phyloP scores from a whole-genome alignment of 2,113 vertebrate genomes.

The Psittacus erithacus region DNA sequence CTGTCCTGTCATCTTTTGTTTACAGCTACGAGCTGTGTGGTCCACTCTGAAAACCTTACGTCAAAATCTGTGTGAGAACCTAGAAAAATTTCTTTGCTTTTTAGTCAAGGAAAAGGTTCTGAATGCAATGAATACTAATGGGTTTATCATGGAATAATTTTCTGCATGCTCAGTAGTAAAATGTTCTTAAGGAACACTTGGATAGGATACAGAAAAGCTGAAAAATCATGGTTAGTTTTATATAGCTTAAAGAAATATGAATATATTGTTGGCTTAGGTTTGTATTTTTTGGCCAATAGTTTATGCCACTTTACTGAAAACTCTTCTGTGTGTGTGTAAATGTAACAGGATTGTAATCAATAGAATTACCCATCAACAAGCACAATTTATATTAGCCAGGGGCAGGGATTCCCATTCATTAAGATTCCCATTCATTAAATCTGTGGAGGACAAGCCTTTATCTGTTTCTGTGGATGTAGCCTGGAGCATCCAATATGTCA shows the following conservation, averaged over 20 bases:
- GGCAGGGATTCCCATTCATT: slow-evolving; percentile 61
- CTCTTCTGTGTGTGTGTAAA: not conserved
- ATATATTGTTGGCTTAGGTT: not conserved
- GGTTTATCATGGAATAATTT: not conserved
- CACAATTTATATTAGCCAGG: slow-evolving; percentile 6
- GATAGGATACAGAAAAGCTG: not conserved
- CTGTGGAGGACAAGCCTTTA: slow-evolving; percentile 45
- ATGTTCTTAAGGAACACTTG: not conserved
- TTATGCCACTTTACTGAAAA: not conserved
- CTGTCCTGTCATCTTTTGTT: not conserved
- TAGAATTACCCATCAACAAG: slow-evolving; percentile 14
- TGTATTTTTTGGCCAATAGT: not conserved
- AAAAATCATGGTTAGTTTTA: not conserved
- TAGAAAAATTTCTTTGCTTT: not conserved
- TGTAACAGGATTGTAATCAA: slow-evolving; percentile 1
- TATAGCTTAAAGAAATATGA: not conserved
- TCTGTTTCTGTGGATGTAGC: not conserved
- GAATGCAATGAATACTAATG: not conserved
- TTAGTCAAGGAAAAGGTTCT: not conserved
- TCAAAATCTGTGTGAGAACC: not conserved
- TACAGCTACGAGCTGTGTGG: not conserved
- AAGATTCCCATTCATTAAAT: slow-evolving; percentile 55
- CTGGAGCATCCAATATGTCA: slow-evolving; percentile 33
- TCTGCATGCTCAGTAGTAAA: not conserved
- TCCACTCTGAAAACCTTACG: not conserved